Evolutionary conservation across 2,113 vertebrate genomes (phyloP), one percentile per base, ranked within the genome.

Genomic region (Lagopus leucura): DNA sequence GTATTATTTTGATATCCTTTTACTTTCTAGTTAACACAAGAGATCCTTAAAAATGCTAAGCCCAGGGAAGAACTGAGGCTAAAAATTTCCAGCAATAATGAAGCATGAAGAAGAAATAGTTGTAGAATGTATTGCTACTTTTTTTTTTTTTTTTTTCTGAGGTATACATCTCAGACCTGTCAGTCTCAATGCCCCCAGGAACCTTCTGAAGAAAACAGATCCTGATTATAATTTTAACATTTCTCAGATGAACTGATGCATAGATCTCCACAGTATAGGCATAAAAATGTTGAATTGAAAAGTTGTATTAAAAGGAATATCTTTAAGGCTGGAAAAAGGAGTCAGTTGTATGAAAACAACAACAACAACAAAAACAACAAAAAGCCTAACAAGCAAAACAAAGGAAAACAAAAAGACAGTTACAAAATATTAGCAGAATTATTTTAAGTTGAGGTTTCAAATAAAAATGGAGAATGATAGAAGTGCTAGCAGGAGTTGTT

Each of bases 201-300:
- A 63, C 18, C 25, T 91, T 8, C 74, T 64, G 50, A 90, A 85
- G 82, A 74, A 92, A 93, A 95, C 11, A 91, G 73, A 83, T 89
- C 77, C 67, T 90, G 82, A 58, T 73, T 24, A 95, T 66, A 94
- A 95, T 94, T 86, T 92, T 90, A 91, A 66, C 52, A 84, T 89
- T 94, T 92, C 63, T 93, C 1, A 7, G 30, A 28, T 74, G 47
- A 93, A 94, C 7, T 67, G 11, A 19, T 69, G 66, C 90, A 73
- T 58, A 55, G 25, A 57, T 61, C 24, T 90, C 80, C 5, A 3
- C 74, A 57, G 54, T n/a, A 19, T 21, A 57, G 54, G 55, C 30
- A 72, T 34, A 54, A 88, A 87, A 77, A 48, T 74, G 5, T 66
- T 75, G 36, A 93, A 83, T 85, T 80, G 14, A 65, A 42, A 95